Conservation (phyloP, 1,140 invertebrate genomes). For the Meteorus sp. region DNA sequence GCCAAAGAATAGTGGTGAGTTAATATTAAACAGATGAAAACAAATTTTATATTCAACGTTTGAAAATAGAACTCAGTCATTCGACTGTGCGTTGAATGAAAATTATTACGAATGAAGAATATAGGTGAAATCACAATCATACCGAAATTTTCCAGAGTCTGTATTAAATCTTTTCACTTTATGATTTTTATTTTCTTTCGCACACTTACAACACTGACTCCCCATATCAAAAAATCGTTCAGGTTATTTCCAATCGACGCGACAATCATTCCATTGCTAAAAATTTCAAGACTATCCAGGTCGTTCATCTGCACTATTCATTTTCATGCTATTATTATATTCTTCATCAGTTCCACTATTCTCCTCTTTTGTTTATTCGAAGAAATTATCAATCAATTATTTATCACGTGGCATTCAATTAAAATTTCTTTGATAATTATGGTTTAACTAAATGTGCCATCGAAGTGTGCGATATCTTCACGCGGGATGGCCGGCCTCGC, state of each 20-base stretch:
- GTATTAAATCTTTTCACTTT: conserved; percentile 32
- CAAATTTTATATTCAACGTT: not conserved
- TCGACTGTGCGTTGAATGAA: too few relatives aligned
- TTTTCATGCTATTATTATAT: not conserved
- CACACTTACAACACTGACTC: conserved; percentile 60
- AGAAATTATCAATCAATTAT: not conserved
- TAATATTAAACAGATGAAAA: not conserved
- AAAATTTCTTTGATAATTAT: too few relatives aligned
- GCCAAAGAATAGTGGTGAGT: conserved; percentile 1
- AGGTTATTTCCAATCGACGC: not conserved
- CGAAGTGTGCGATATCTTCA: too few relatives aligned
- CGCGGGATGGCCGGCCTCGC: conserved; percentile 15
- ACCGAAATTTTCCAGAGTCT: conserved; percentile 42
- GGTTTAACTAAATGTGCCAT: too few relatives aligned
- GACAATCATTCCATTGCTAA: not conserved
- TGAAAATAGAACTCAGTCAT: too few relatives aligned
- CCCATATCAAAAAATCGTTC: conserved; percentile 48
- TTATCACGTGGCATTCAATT: not conserved
- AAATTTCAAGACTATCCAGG: not conserved
- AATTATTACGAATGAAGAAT: not conserved
- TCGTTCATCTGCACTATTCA: conserved; percentile 5
- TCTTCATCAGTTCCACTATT: not conserved
- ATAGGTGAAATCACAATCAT: conserved; percentile 22
- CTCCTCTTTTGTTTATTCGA: not conserved
- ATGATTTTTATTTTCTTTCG: conserved; percentile 50